Evolutionary conservation across 2,888 invertebrate genomes (phyloP).

Genomic region (Diabrotica balteata): DNA sequence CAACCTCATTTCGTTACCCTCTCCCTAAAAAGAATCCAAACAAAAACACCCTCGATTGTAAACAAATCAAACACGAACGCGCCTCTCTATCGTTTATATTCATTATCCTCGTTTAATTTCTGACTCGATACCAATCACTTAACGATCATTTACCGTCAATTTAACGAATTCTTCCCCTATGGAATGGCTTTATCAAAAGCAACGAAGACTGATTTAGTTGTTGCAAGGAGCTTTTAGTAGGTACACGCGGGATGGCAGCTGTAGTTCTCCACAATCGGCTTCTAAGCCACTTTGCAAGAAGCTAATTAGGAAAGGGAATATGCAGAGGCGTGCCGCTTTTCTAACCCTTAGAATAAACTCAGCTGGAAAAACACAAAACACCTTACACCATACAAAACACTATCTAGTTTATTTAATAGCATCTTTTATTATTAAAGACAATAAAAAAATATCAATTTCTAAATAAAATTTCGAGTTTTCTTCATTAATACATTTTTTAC

Average conservation of each 20-base stretch:
- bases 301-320: constrained; percentile 10
- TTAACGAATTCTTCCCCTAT: neutral
- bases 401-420: too few relatives aligned
- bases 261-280: constrained; percentile 18
- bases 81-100: too few relatives aligned
- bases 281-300: constrained; percentile 13
- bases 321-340: neutral
- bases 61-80: too few relatives aligned
- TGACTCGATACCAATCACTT: neutral
- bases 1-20: neutral
- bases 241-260: constrained; percentile 17
- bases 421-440: too few relatives aligned
- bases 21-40: neutral
- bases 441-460: too few relatives aligned
- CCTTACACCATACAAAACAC: too few relatives aligned
- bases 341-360: too few relatives aligned
- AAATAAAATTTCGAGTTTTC: too few relatives aligned
- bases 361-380: too few relatives aligned
- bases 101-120: neutral
- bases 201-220: constrained; percentile 2
- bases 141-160: neutral
- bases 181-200: neutral
- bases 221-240: constrained; percentile 4
- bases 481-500: too few relatives aligned
- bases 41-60: neutral